Base-by-base conservation (phyloP, 2,888 invertebrate species). In the Hydraecia micacea region DNA sequence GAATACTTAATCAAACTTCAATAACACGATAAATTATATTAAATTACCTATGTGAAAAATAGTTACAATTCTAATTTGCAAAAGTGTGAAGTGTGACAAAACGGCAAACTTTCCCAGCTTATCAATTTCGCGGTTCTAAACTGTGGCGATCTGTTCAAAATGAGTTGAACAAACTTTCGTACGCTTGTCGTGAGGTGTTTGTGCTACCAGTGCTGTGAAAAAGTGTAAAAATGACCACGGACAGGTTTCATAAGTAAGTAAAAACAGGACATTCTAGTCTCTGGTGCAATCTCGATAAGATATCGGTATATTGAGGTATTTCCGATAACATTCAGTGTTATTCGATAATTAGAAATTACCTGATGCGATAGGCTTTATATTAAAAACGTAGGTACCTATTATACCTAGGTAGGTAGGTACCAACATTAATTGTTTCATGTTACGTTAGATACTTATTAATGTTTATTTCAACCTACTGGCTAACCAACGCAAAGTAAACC, bases 191-290 rank as follows among this genome's bases (percentile, higher is more conserved):
- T 86, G 76, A 77, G 85, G 87, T 90, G 85, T 82, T 84, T 86
- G 79, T 83, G 76, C 49, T 70, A 72, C 72, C 68, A 79, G 84
- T 80, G 81, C 82, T 84, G 75, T 84, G 82, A 80, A 87, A 83
- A 77, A 79, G 42, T 75, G 80, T 69, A 84, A 94, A 93, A 92
- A 97, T 97, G 97, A 96, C 97, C 89, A 97, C 97, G 69, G 97
- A 97, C 93, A 96, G 97, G 93, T 97, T 97, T 93, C 97, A 97
- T 93, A 97, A 97, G 97, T 97, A 94, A 97, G 97, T 97, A 75
- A 87, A 79, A 77, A 80, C 81, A 81, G 71, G 62, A 63, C 65
- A 80, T 87, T 82, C 73, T 81, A 79, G 67, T 77, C 70, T 73
- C 13, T 80, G 73, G 70, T 80, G 77, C 83, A 77, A 81, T 87